Base-by-base conservation (phyloP, 1,140 invertebrate species). In the Orussus abietinus region DNA sequence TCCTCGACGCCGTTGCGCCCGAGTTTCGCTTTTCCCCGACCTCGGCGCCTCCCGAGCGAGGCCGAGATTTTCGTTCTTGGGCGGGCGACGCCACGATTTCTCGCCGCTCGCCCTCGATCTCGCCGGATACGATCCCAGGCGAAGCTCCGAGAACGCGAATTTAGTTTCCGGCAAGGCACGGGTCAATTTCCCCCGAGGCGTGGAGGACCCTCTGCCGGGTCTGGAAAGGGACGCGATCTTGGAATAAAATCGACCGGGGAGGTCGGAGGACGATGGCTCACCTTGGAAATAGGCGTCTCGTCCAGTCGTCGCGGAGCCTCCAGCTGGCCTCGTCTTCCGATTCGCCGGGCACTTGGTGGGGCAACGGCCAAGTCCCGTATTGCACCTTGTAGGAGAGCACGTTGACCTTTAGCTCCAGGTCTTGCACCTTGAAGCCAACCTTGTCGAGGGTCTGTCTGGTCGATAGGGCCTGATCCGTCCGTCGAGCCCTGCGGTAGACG, bases 381-480 rank as follows among this genome's bases (percentile, higher is more conserved):
- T 66, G 65, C 30, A 62, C 50, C 53, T 66, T 68, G 18, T 69
- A 69, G 0, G 59, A 63, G 10, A 69, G 14, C 20, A 69, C 52
- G 36, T 68, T 66, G 3, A 66, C 45, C 39, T 60, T 64, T 11
- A 68, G 42, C 41, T 68, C 65, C 0, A 69, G 45, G 35, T 64
- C 59, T 14, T 62, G 53, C 19, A 69, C 18, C 34, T 66, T 64
- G 20, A 47, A 55, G 21, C 44, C 49, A 5, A 68, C 39, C 37
- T 47, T 45, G 12, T 39, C 52, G 1, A 68, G 32, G 14, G 52
- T 48, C 11, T 51, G 36, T 12, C 53, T 47, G 14, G 51, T 49
- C 0, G 15, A 19, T 1, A 17, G 37, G 3, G 17, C 49, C 10
- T 39, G 39, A n/a, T 47, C 31, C 2, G 45, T 12, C 19, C 30